Evolutionary conservation across 2,888 invertebrate species (phyloP), one percentile per base, ranked within the genome.

Genomic region (Homarus gammarus): DNA sequence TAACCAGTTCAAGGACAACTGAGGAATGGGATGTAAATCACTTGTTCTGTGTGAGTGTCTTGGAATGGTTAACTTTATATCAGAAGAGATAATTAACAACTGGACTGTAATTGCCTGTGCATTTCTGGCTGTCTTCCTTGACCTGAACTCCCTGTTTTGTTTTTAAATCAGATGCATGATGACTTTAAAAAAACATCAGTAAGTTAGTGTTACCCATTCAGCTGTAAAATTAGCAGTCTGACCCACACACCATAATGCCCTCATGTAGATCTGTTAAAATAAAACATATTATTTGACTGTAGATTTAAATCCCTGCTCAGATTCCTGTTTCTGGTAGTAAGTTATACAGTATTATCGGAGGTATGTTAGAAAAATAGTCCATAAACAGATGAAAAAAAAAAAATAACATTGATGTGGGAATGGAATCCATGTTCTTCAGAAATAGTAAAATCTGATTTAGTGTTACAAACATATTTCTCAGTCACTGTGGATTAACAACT

Each of bases 231-330:
- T 27, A 64, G 22, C 27, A 64, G 27, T 12, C 64, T 27, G 6
- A 64, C n/a, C 3, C 31, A 22, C 2, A 27, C 27, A 64, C 5
- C 8, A 64, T 64, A 64, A 64, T 64, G 64, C 64, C 64, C 64
- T 64, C 64, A 64, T 64, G n/a, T 64, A 64, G 10, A 64, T 64
- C 22, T 22, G 56, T 27, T 64, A 27, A 64, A n/a, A 64, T n/a
- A n/a, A n/a, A 27, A 64, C 64, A 2, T 64, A 27, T 27, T 27
- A 8, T 27, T 27, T 64, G 64, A 64, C 15, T 12, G 22, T 64
- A 64, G 5, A 64, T 64, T 64, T n/a, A 64, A 64, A 64, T 64
- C 27, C 64, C 64, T 64, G 64, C 64, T 64, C 64, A 64, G 64
- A 64, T 31, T 64, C 64, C 64, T 27, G 27, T 64, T 56, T 64